These are phyloP conservation scores for Pipa parva DNA, from an alignment of 2,113 vertebrate genomes.

Conservation along the genomic window DNA sequence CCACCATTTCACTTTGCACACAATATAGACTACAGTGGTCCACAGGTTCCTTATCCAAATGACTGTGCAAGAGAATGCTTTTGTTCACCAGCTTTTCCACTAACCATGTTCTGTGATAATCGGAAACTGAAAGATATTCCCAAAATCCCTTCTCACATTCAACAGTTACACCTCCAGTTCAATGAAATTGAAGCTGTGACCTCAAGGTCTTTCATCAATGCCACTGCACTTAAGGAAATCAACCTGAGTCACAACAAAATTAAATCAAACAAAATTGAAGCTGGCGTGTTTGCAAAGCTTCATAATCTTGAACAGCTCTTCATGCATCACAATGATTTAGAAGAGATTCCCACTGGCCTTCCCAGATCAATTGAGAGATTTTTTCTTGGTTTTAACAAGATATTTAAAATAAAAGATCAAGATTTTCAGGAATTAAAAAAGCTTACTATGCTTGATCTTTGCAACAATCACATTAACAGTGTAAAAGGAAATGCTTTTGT, in stretches of 20 bases:
- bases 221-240: constrained; percentile 67
- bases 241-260: constrained; percentile 74
- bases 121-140: constrained; percentile 68
- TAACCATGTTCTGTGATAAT: constrained; percentile 74
- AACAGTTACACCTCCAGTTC: constrained; percentile 70
- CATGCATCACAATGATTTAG: constrained; percentile 68
- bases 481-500: constrained; percentile 58
- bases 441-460: constrained; percentile 71
- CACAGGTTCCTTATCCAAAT: constrained; percentile 40
- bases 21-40: constrained; percentile 45
- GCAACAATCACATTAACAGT: constrained; percentile 63
- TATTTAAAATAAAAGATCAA: constrained; percentile 57
- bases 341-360: constrained; percentile 67
- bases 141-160: constrained; percentile 62
- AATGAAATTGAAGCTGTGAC: constrained; percentile 70
- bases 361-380: constrained; percentile 69
- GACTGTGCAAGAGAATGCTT: constrained; percentile 69
- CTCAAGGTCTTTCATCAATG: constrained; percentile 63
- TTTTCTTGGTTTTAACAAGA: constrained; percentile 67
- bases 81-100: constrained; percentile 63
- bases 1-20: constrained; percentile 53
- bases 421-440: constrained; percentile 58
- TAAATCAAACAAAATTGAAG: constrained; percentile 63
- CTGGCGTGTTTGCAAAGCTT: constrained; percentile 62
- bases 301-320: constrained; percentile 64